phyloP scores from a whole-genome alignment of 2,113 vertebrate genomes.

The Eretmochelys imbricata region DNA sequence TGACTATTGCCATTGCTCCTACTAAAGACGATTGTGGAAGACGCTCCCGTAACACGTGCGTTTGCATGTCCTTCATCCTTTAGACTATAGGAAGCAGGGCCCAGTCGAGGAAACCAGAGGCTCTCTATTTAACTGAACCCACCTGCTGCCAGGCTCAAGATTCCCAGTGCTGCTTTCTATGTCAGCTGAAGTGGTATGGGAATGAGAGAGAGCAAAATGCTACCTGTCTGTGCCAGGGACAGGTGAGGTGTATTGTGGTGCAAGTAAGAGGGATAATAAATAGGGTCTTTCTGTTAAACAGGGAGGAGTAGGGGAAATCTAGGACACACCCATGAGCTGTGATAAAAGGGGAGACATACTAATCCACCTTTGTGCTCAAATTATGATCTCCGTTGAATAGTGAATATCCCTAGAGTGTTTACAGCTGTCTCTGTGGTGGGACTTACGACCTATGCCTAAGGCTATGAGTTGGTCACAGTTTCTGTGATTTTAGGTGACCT shows the following conservation, averaged over 20 bases:
- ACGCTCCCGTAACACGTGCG: fast-evolving
- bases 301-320: constrained; percentile 16
- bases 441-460: not conserved
- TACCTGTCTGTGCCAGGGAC: not conserved
- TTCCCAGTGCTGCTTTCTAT: not conserved
- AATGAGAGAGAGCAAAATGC: not conserved
- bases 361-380: not conserved
- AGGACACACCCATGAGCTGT: constrained; percentile 6
- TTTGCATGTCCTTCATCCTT: constrained; percentile 19
- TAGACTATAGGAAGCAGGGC: not conserved
- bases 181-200: not conserved
- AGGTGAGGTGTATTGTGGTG: fast-evolving
- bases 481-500: not conserved
- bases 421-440: not conserved
- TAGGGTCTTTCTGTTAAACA: constrained; percentile 10
- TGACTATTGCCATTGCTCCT: not conserved
- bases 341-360: constrained; percentile 4
- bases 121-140: constrained; percentile 20
- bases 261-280: not conserved
- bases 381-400: not conserved
- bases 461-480: not conserved
- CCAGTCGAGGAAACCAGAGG: not conserved
- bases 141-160: not conserved
- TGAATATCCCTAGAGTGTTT: constrained; percentile 7
- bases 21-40: not conserved